Evolutionary conservation across 1,140 invertebrate species (phyloP), one percentile per base, ranked within the genome.

Genomic region (Hesperophylax magnus): DNA sequence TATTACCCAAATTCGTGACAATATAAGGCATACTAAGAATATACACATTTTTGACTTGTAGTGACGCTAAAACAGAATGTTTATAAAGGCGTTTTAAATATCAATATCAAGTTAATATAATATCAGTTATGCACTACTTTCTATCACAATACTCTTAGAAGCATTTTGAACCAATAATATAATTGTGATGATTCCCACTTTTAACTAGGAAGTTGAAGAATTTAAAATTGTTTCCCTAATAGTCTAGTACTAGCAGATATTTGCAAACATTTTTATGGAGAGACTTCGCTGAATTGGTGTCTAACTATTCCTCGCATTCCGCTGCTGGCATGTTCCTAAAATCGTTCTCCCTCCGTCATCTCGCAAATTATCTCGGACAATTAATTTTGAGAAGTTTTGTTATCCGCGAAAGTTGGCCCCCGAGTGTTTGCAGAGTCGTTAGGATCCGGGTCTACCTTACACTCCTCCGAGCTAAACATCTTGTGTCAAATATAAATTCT

Each of bases 321-420:
- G 0, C 69, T 27, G 14, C 67, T 20, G 63, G 39, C 39, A 52
- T 52, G 69, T 72, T 52, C 39, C 81, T 82, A 79, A 82, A 78
- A 79, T 82, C 60, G 69, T 72, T 77, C 76, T 71, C 69, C 54
- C 65, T 82, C 67, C 76, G 81, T 82, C 81, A 82, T 82, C 81
- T 82, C 81, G 81, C 77, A 82, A 82, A 82, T 82, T 82, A 82
- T 82, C 81, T 72, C 81, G 81, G 81, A 60, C 81, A 82, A 82
- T 82, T 82, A 82, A 79, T 82, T 82, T 79, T 65, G 20, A 61
- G 52, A 79, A 82, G 71, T 82, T 82, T 82, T 82, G 81, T 82
- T 82, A 77, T 79, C 60, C 69, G 76, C 72, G 61, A 61, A 80
- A 80, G 69, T 77, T 77, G 24, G 39, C n/a, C n/a, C 58, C 14